Evolutionary conservation across 2,113 vertebrate species (phyloP).

Genomic region (Dromiciops gliroides): DNA sequence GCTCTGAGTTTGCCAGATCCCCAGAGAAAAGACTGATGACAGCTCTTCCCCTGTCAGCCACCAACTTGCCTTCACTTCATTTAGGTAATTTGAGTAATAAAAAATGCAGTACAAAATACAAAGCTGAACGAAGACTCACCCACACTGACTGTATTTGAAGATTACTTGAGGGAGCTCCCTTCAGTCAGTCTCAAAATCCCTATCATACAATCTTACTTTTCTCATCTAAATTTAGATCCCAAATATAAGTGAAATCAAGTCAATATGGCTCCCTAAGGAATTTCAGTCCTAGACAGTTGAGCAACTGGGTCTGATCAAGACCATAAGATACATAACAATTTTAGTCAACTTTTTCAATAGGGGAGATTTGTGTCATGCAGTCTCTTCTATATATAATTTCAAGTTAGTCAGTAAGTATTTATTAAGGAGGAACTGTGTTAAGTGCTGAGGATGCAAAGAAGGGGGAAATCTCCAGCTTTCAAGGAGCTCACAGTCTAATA

Average conservation of each 20-base stretch:
- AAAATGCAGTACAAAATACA: not conserved
- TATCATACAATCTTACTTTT: not conserved
- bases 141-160: not conserved
- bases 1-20: not conserved
- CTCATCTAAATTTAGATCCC: not conserved
- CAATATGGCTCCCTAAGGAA: not conserved
- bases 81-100: not conserved
- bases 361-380: not conserved
- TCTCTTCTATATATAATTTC: not conserved
- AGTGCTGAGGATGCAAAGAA: not conserved
- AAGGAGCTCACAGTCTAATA: not conserved
- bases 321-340: not conserved
- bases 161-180: not conserved
- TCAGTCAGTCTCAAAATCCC: not conserved
- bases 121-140: not conserved
- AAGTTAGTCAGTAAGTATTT: not conserved
- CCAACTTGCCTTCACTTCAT: not conserved
- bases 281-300: not conserved
- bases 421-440: not conserved
- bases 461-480: not conserved
- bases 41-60: not conserved
- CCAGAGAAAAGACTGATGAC: not conserved
- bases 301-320: not conserved
- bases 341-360: not conserved
- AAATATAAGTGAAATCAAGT: not conserved